phyloP scores from a whole-genome alignment of 2,113 vertebrate species.

The Orientallactaga bullata region DNA sequence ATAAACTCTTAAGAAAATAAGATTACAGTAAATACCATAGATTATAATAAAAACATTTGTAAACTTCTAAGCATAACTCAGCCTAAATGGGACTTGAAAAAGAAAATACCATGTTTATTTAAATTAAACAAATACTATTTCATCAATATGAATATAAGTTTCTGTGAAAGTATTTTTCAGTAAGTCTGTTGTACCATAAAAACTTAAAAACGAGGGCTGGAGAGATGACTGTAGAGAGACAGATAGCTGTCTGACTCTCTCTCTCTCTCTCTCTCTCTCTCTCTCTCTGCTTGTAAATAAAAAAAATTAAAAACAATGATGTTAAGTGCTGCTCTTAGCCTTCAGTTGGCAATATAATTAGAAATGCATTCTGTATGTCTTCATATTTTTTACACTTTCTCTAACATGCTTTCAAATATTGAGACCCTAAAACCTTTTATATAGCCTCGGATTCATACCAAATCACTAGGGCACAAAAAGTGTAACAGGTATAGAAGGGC shows the following conservation, averaged over 20 bases:
- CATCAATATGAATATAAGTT: not conserved
- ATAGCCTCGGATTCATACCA: not conserved
- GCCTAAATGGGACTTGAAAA: constrained; percentile 36
- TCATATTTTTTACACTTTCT: constrained; percentile 42
- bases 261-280: no score
- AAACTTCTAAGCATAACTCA: not conserved
- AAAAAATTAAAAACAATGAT: not conserved
- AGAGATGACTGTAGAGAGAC: no score
- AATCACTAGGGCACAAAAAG: not conserved
- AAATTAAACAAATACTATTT: constrained; percentile 38
- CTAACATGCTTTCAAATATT: constrained; percentile 4
- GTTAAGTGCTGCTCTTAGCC: not conserved
- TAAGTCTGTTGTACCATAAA: not conserved
- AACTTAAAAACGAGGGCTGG: not conserved
- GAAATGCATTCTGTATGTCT: not conserved
- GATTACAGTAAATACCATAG: constrained; percentile 28
- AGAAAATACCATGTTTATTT: not conserved
- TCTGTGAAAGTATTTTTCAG: constrained; percentile 8
- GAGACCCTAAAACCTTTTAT: not conserved
- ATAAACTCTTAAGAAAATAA: constrained; percentile 33
- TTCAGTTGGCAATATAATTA: not conserved
- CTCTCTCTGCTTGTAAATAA: not conserved
- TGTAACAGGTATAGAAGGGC: not conserved
- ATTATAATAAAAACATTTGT: constrained; percentile 49
- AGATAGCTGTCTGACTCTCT: no score